Base-by-base conservation (phyloP, 2,888 invertebrate species). In the Charanyca ferruginea region DNA sequence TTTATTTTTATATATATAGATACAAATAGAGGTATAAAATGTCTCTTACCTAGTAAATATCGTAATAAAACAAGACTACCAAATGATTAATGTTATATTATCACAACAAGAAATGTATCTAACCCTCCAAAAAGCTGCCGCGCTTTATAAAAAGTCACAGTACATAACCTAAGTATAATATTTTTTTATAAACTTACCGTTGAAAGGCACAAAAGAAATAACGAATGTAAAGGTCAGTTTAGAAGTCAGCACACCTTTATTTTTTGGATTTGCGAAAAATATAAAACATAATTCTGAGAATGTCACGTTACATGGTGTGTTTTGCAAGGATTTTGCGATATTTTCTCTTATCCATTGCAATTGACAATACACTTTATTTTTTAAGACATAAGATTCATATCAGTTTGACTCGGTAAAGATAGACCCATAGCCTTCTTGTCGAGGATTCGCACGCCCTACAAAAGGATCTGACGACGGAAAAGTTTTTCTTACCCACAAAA, bases 171-270 rank as follows among this genome's bases (percentile, higher is more conserved):
- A 66, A 76, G n/a, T n/a, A n/a, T n/a, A 49, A 60, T 67, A 66
- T 68, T 35, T 49, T n/a, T 54, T 54, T 47, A 60, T n/a, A 58
- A 67, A 53, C 38, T 38, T 16, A 38, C 55, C 55, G 28, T 52
- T 70, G 55, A 58, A 78, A 63, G 57, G 55, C 64, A 83, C 78
- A 74, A 83, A 75, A 79, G 62, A 77, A 78, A 79, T 82, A 82
- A 79, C 77, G 73, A 77, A 84, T 80, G 67, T 54, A 23, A 62
- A 80, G 80, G 78, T 80, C 77, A 75, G 53, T 64, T 51, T 41
- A 77, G 66, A 79, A 84, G 83, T 83, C 79, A 82, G 73, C 44
- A 60, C 69, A 78, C 67, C 64, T 83, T 82, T 71, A 77, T 80
- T 77, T 80, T 61, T 66, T 55, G 66, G 73, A 51, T 81, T 77